phyloP scores from a whole-genome alignment of 2,113 vertebrate genomes.

The Pangasianodon gigas region DNA sequence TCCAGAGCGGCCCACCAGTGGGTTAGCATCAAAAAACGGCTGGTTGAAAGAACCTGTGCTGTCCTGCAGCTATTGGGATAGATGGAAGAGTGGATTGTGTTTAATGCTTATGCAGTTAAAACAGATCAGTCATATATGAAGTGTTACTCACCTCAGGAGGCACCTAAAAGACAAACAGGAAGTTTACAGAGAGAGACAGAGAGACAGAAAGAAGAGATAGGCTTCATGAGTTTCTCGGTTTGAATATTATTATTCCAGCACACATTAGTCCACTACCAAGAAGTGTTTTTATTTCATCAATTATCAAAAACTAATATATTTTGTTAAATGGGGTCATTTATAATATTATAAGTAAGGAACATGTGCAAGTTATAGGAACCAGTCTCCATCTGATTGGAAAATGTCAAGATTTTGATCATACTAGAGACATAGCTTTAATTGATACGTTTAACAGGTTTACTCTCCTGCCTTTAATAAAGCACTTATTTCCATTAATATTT shows the following conservation, averaged over 20 bases:
- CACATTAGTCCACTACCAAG: neutral
- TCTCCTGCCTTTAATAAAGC: too few relatives aligned
- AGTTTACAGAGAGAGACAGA: neutral
- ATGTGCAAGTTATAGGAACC: neutral
- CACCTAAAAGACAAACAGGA: conserved; percentile 60
- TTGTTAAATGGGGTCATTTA: neutral
- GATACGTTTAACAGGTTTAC: too few relatives aligned
- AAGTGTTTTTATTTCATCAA: neutral
- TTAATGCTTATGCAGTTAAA: neutral
- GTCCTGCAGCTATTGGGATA: conserved; percentile 59
- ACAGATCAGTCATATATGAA: neutral
- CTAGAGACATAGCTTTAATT: too few relatives aligned
- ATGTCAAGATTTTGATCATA: too few relatives aligned
- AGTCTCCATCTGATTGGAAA: too few relatives aligned
- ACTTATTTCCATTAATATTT: too few relatives aligned
- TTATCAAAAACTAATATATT: neutral
- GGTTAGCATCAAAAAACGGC: conserved; percentile 70
- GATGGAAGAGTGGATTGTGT: neutral
- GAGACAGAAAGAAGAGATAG: neutral
- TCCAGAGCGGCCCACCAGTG: conserved; percentile 69
- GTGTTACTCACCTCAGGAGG: conserved; percentile 63
- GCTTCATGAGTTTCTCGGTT: neutral
- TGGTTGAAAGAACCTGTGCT: conserved; percentile 58
- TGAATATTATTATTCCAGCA: neutral
- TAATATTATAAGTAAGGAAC: neutral